Evolutionary conservation across 2,797 vertebrate species (phyloP).

Genomic region (Tokudaia tokunoshimensis): DNA sequence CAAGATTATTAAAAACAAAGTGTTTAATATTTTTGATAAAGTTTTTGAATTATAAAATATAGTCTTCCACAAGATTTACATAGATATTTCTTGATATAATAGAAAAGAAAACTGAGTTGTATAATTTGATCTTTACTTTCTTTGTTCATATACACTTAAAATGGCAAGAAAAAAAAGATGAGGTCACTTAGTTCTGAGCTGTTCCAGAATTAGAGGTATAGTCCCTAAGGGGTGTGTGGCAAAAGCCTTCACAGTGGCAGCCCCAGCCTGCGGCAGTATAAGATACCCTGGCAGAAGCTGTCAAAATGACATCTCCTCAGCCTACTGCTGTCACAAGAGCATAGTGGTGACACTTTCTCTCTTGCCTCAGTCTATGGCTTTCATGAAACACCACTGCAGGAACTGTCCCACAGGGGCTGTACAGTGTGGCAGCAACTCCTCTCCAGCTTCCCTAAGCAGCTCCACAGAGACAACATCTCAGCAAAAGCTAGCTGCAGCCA

Average conservation of each 20-base stretch:
- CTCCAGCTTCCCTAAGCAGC: not conserved
- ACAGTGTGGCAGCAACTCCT: not conserved
- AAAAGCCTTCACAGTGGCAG: not conserved
- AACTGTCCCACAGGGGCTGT: not conserved
- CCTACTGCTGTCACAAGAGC: no score
- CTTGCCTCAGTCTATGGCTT: not conserved
- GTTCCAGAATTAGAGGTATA: slow-evolving; percentile 8
- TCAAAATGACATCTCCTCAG: not conserved
- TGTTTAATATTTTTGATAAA: not conserved
- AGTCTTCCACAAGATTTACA: slow-evolving; percentile 5
- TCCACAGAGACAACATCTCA: not conserved
- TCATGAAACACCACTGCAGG: not conserved
- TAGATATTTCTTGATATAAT: slow-evolving; percentile 19
- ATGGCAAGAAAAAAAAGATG: slow-evolving; percentile 3
- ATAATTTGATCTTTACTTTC: slow-evolving; percentile 13
- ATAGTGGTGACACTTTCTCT: no score
- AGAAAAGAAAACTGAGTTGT: slow-evolving; percentile 1
- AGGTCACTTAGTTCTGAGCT: slow-evolving; percentile 27
- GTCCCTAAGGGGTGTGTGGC: not conserved
- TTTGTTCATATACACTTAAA: slow-evolving; percentile 10
- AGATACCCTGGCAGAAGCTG: not conserved
- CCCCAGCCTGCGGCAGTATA: not conserved
- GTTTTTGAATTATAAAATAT: slow-evolving; percentile 15
- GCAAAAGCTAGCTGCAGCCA: not conserved
- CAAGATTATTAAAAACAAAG: slow-evolving; percentile 42